Evolutionary conservation across 2,797 vertebrate species (phyloP), one percentile per base, ranked within the genome.

Genomic region (Mormyrus proboscirostris): DNA sequence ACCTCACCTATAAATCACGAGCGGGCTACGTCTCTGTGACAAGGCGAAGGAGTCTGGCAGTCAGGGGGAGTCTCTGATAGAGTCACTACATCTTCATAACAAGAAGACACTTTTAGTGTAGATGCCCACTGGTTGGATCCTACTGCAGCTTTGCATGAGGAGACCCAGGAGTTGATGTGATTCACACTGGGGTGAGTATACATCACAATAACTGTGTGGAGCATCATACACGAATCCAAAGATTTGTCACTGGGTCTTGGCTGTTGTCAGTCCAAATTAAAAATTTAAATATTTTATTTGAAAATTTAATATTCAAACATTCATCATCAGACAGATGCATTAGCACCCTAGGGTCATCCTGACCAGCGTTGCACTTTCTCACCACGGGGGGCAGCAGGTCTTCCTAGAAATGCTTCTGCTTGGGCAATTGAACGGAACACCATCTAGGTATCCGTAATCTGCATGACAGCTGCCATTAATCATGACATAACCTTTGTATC

Each of bases 301-400:
- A 14, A 86, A 14, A 22, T 53, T 53, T 2, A 86, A 53, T 29
- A 53, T 55, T 86, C 51, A 50, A 53, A 51, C 50, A 53, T 86
- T 33, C 50, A 86, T 53, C 83, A 55, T 53, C 16, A 49, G 83
- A 86, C 83, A 85, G 83, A 53, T 86, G 49, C 47, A 33, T 33
- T 86, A 50, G 14, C 10, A 86, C 83, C 22, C 49, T 10, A 16
- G 22, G 22, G 83, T 86, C 50, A 51, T 25, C 25, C 22, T 53
- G 83, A 50, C 83, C 83, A 6, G 83, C n/a, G 12, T 29, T 85
- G 47, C 49, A 9, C 44, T 53, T 33, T 86, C 22, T 51, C 47
- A 51, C 83, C 19, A 86, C 83, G 53, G 49, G 83, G 65, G 83
- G 47, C 83, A 86, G 47, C 83, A 86, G 47, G 83, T 86, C 47